Evolutionary conservation across 2,797 vertebrate species (phyloP), one percentile per base, ranked within the genome.

Genomic region (Tauraco hartlaubi): DNA sequence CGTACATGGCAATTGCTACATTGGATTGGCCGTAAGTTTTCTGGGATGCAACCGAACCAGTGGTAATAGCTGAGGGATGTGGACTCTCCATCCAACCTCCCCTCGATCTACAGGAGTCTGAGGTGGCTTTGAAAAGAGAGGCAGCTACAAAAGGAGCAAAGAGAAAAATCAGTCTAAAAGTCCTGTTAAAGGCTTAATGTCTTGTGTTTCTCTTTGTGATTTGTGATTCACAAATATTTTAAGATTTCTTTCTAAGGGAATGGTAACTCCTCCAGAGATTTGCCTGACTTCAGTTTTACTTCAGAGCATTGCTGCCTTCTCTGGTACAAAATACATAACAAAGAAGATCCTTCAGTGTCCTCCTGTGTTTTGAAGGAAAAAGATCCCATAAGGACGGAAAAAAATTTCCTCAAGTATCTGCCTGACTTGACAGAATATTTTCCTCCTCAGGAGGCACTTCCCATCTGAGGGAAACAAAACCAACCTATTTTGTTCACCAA

Each of bases 281-380:
- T 94, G 22, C 5, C 35, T 75, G 46, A 55, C 49, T 93, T 94
- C 18, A 26, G 1, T 88, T 88, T 87, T 69, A 55, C 37, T 78
- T 91, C 35, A 86, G 43, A 86, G 2, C 20, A 37, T 61, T 71
- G 19, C 37, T 94, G 35, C 59, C 9, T 92, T 84, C 55, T 64
- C 2, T 39, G 44, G 48, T 46, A 63, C 9, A 35, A 87, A 84
- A 56, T 23, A 58, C 2, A 7, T 20, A 78, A 14, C 31, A 83
- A 76, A 63, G 79, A 75, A 43, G 37, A 79, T 66, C 79, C 26
- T 74, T 31, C 64, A 69, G 20, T 78, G 37, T 87, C 41, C 73
- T 85, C 31, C 61, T 74, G 9, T 72, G 37, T 83, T 85, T 88
- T 90, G 69, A 88, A 90, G 35, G 66, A 62, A 88, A 58, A 90